Evolutionary conservation across 2,888 invertebrate species (phyloP).

Genomic region (Euzetes globulus): DNA sequence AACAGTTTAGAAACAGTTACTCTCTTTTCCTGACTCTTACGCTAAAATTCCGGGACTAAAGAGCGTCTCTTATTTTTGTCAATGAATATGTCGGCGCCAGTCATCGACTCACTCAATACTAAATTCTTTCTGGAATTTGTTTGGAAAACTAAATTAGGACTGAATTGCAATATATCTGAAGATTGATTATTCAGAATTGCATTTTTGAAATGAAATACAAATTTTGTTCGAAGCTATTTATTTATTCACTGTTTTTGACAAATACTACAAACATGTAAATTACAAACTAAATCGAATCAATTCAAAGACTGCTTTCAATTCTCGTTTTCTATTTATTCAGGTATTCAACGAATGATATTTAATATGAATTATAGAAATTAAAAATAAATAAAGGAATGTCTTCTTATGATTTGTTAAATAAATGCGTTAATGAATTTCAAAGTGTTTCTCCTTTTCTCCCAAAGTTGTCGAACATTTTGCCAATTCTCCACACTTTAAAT

Average conservation of each 20-base stretch:
- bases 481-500: neutral
- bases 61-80: slow-evolving; percentile 25
- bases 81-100: slow-evolving; percentile 20
- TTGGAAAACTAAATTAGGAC: neutral
- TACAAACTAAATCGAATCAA: neutral
- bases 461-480: neutral
- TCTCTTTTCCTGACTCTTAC: slow-evolving; percentile 1
- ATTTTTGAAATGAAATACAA: neutral
- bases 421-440: neutral
- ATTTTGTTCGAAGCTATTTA: neutral
- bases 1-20: too few relatives aligned
- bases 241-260: neutral
- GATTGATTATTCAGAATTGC: neutral
- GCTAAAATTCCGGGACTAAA: slow-evolving; percentile 15
- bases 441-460: neutral
- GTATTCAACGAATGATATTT: neutral
- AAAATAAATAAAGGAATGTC: neutral
- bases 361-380: neutral
- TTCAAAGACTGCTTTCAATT: neutral
- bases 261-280: slow-evolving; percentile 12
- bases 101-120: neutral
- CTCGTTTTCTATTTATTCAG: neutral
- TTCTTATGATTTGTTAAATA: neutral
- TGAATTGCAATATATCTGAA: slow-evolving; percentile 5
- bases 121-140: neutral